A percentile compares a stretch with the other conserved stretches of the same genome.
These are phyloP conservation scores for Clarias fuscus DNA, from an alignment of 2,797 vertebrate genomes.

Conservation along the genomic window DNA sequence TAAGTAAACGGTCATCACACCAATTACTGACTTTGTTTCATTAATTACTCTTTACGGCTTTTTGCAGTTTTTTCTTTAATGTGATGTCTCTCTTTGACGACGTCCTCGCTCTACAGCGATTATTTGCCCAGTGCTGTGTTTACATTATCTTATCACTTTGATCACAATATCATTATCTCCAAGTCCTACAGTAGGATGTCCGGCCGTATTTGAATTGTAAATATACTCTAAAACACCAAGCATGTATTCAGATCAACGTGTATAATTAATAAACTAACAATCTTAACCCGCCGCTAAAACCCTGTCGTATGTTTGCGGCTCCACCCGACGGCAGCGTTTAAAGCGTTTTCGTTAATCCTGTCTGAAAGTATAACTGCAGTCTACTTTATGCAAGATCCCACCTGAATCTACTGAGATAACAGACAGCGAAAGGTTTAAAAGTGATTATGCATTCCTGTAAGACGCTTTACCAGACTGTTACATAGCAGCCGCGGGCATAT, in stretches of 20 bases:
- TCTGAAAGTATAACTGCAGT: conserved; percentile 1
- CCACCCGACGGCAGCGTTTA: background rate
- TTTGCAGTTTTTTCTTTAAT: too few species aligned
- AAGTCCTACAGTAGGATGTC: too few species aligned
- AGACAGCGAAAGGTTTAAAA: background rate
- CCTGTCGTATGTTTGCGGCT: background rate
- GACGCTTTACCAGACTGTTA: background rate
- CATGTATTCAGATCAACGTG: background rate
- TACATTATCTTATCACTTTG: background rate
- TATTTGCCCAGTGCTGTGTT: background rate
- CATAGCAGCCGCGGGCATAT: background rate
- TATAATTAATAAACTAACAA: background rate
- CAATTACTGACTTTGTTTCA: too few species aligned
- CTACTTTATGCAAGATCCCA: background rate
- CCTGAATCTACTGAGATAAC: background rate
- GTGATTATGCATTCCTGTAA: conserved; percentile 9
- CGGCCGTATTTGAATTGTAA: too few species aligned
- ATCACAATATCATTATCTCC: background rate
- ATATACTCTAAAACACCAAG: background rate
- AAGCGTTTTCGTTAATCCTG: background rate
- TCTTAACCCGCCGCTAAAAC: background rate
- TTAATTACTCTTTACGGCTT: too few species aligned
- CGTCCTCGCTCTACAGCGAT: too few species aligned
- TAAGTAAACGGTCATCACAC: too few species aligned
- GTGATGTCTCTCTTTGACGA: too few species aligned